Percentiles rank a stretch among this genome's conserved stretches.
Evolutionary conservation across 2,113 vertebrate species (phyloP).

Genomic region (Solenodon paradoxus): DNA sequence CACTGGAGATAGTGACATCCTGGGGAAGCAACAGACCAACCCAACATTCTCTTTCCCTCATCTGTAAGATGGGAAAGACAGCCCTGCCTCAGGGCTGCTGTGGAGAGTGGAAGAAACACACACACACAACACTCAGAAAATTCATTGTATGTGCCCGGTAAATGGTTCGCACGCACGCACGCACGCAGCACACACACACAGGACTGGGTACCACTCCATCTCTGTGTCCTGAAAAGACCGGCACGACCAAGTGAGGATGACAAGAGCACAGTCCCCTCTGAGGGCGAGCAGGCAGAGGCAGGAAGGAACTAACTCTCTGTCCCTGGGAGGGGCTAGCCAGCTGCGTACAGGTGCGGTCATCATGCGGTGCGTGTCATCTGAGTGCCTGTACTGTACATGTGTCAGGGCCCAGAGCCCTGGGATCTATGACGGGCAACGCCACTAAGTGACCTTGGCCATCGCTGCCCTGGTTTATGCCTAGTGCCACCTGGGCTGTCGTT

Average conservation of each 20-base stretch:
- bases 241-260: not conserved
- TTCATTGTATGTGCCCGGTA: fast-evolving
- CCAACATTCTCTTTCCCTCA: not conserved
- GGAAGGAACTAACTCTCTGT: not conserved
- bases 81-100: not conserved
- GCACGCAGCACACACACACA: not conserved
- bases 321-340: not conserved
- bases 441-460: not conserved
- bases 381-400: not conserved
- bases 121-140: no score
- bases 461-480: not conserved
- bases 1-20: fast-evolving
- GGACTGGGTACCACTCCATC: no score
- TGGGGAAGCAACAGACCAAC: not conserved
- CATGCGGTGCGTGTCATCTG: not conserved
- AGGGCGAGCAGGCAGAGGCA: not conserved
- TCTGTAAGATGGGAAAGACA: not conserved
- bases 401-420: not conserved
- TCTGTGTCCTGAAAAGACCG: no score
- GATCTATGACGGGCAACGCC: no score
- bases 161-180: fast-evolving
- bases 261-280: not conserved
- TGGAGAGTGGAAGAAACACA: not conserved
- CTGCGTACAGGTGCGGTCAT: not conserved
- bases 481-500: not conserved